Evolutionary conservation across 2,113 vertebrate species (phyloP), one percentile per base, ranked within the genome.

Genomic region (Callopanchax toddi): DNA sequence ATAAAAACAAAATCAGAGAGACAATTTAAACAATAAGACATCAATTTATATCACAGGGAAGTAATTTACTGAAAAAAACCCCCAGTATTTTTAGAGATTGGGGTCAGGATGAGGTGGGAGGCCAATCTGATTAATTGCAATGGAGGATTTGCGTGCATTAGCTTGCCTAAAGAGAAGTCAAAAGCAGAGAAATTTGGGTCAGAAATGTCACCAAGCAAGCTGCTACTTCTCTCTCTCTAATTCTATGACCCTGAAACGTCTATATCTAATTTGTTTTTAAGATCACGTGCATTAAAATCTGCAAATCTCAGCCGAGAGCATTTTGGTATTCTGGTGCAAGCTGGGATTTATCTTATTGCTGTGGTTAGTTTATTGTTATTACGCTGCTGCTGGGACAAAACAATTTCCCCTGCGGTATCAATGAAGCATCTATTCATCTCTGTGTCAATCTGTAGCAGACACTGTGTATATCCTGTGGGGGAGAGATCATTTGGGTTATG

Each of bases 41-140:
- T 77, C 58, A 46, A 76, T 85, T 87, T 85, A 36, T 74, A 71
- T 81, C 71, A 76, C 46, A 54, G 63, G 53, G 51, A 87, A 86
- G 81, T 83, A 51, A 78, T 79, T 84, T 72, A 65, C 21, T 74
- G 45, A 54, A 87, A 90, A 32, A 32, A 32, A 87, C 90, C 85
- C 83, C 82, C 83, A 60, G 70, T 71, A 75, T 86, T 88, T 86
- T 67, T 49, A 85, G 83, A 91, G 91, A 91, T 90, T 90, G 86
- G 83, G 84, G 89, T 92, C 90, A 86, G 87, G 71, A 60, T 56
- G 58, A 76, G 83, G 78, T 84, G 87, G 80, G 78, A 86, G 81
- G 83, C 84, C 90, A 91, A 89, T 92, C 88, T 90, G 87, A 91
- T 92, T 91, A 89, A 91, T 89, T 92, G 89, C 66, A 76, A 82